Conservation (phyloP, 2,797 vertebrate genomes). For the Siniperca undulata region DNA sequence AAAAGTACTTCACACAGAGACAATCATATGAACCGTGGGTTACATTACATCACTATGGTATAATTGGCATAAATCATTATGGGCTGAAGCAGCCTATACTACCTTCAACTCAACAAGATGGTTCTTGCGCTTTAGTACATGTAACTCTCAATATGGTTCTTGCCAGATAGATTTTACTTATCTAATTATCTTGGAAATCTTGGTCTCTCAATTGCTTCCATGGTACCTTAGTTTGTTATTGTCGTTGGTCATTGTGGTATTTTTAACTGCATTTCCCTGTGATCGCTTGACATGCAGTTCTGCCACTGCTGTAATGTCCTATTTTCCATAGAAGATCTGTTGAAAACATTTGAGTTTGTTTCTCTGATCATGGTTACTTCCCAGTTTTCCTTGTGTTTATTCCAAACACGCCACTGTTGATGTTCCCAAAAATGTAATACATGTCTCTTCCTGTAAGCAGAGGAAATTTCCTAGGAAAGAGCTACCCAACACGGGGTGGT, state of each 20-base stretch:
- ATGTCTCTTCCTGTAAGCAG: not conserved
- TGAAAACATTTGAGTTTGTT: not conserved
- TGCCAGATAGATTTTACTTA: not conserved
- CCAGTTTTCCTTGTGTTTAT: constrained; percentile 24
- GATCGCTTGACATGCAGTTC: not conserved
- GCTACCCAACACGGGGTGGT: not conserved
- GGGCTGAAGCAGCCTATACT: not conserved
- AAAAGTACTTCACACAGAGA: not conserved
- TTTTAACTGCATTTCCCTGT: not conserved
- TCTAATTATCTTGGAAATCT: not conserved
- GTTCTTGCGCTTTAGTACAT: not conserved
- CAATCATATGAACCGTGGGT: not conserved
- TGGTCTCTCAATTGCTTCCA: not conserved
- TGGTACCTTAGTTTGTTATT: not conserved
- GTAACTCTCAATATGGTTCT: not conserved
- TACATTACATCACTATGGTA: not conserved
- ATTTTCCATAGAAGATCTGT: not conserved
- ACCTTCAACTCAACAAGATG: constrained; percentile 1
- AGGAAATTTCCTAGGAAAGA: not conserved
- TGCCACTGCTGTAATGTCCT: not conserved
- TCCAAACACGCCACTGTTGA: constrained; percentile 1
- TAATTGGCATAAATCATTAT: constrained; percentile 39
- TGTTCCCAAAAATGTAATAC: not conserved
- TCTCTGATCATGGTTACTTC: not conserved
- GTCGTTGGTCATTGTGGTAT: not conserved